A percentile compares a stretch with the other conserved stretches of the same genome.
Conservation (phyloP, 2,113 vertebrate genomes). For the Numenius arquata region DNA sequence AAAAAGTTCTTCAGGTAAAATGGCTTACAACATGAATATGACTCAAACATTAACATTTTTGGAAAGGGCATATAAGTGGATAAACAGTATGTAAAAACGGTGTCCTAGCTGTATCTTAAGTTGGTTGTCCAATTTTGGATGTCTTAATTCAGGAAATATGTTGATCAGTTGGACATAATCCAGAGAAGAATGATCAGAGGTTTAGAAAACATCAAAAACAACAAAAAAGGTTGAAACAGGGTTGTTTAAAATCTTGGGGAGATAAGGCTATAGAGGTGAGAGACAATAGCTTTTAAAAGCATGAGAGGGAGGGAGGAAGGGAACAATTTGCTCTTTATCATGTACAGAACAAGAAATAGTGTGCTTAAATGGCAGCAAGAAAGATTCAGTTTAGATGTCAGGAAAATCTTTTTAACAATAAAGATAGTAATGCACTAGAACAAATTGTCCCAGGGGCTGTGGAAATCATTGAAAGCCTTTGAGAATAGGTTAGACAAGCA, state of each 20-base stretch:
- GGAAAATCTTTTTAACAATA: neutral
- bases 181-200: neutral
- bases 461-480: neutral
- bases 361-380: neutral
- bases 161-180: neutral
- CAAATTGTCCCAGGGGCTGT: neutral
- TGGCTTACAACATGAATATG: neutral
- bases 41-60: neutral
- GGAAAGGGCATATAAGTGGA: neutral
- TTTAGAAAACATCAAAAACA: neutral
- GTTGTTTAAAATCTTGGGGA: neutral
- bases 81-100: neutral
- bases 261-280: neutral
- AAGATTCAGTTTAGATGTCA: neutral
- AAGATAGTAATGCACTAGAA: neutral
- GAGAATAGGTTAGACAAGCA: neutral
- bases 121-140: neutral
- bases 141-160: neutral
- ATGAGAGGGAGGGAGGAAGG: neutral
- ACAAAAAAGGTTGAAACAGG: neutral
- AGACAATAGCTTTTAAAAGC: neutral
- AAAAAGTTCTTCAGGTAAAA: neutral
- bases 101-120: neutral
- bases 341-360: neutral
- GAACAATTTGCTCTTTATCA: neutral